Evolutionary conservation across 2,888 invertebrate species (phyloP), one percentile per base, ranked within the genome.

Genomic region (Eudasyphora cyanicolor): DNA sequence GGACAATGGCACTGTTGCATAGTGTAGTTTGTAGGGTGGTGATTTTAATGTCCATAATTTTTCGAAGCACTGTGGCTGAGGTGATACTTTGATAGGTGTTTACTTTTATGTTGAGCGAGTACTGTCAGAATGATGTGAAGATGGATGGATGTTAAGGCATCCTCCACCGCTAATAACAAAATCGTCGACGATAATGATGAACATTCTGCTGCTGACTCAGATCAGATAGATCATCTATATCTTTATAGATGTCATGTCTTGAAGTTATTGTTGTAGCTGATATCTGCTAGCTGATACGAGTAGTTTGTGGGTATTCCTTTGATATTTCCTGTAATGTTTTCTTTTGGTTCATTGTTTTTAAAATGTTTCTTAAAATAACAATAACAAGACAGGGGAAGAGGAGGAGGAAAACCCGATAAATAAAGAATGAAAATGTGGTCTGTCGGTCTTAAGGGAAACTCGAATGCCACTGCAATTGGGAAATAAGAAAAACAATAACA

Each of bases 401-500:
- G 45, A 45, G 14, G n/a, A n/a, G 67, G 42, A 12, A 67, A 42
- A 67, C 38, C 35, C 67, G 24, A 67, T 27, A n/a, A n/a, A 29
- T 27, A 60, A 10, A 60, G 5, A 1, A 24, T 42, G 10, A 6
- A 64, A 27, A 82, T 79, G 76, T 82, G 75, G 77, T 76, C 70
- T 38, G 27, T 32, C 35, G 35, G 21, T 78, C 32, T 27, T 81
- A 51, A 29, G 70, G 60, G 32, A 81, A 76, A 54, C 51, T n/a
- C n/a, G 32, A 21, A 67, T 19, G 45, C 45, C 27, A n/a, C 29
- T 14, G 73, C 21, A 57, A 76, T 83, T 83, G 83, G 76, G 81
- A 82, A 82, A 84, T 84, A 77, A 84, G 78, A 78, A 86, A 85
- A 86, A 86, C 85, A 86, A 86, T 84, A 85, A 86, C 81, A 67